Base-by-base conservation (phyloP, 1,140 invertebrate genomes). In the Habropoda laboriosa region DNA sequence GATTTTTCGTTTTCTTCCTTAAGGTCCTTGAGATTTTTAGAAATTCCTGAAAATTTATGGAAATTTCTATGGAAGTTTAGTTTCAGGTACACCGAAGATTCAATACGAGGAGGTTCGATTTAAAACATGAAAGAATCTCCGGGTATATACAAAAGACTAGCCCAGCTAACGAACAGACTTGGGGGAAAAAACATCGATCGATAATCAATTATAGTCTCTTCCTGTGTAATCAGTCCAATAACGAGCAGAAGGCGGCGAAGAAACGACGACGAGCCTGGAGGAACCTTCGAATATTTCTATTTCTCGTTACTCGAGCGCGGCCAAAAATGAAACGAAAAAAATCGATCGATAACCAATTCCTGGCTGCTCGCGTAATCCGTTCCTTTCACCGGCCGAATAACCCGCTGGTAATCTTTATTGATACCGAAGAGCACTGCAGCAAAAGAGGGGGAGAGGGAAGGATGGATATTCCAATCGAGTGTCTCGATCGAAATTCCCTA, bases 331-430 rank as follows among this genome's bases (percentile, higher is more conserved):
- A 82, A 3, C 18, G 30, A 49, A 67, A 32, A 77, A 82, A 38
- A 61, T 61, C 71, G 81, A 76, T 83, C 77, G 81, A 80, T 80
- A 83, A 70, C 47, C 57, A 83, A 83, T 80, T 71, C 24, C 53
- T 53, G 32, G 64, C 64, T 67, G 64, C 8, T 67, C 21, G 64
- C 42, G 32, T 67, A 67, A 67, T 67, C 64, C 64, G 42, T 30
- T 32, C 27, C 63, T 47, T 66, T 66, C 63, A 47, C 16, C 18
- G 24, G 16, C 18, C 27, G 42, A n/a, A 45, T 66, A 66, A 47
- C 42, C 21, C 24, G 16, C 16, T 66, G 63, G 42, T 66, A 66
- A 66, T 66, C 63, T 47, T 67, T 35, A 51, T 67, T 35, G 64
- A 67, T 67, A 67, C 45, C 13, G 21, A n/a, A n/a, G n/a, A n/a